Base-by-base conservation (phyloP, 92 coral and sea anemone genomes). In the Blastomussa wellsi region DNA sequence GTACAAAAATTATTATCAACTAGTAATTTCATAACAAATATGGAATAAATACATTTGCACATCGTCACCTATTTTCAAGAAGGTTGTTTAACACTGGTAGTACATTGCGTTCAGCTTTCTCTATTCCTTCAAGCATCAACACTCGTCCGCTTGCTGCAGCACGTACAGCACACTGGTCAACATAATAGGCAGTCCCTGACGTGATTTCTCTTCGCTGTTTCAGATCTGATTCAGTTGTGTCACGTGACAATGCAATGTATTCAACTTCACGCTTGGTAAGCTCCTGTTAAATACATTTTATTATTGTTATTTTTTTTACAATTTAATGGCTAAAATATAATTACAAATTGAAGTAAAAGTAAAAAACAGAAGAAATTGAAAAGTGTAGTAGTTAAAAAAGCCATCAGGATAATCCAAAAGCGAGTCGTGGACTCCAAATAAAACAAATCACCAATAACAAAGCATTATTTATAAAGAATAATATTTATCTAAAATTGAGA, bases 161-260 rank as follows among this genome's bases (percentile, higher is more conserved):
- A 39, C 98, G 91, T 65, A 97, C 99, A 69, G 99, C 98, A 87
- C 99, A 91, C 80, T 97, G 99, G 85, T 97, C 98, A 59, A 97
- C 91, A 69, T 97, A 97, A 84, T 87, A 90, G 0, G 99, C 98
- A 59, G 94, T 91, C 28, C 98, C 94, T 84, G 90, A 77, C 4
- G 82, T 81, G 73, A 97, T 97, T 79, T 97, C 99, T 75, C 99
- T 89, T 76, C 99, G 93, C 85, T 94, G 99, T 62, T 97, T 97
- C 53, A 97, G 84, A 65, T 97, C 99, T 41, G 99, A 92, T 81
- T 97, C 99, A 22, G 99, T 97, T 16, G 99, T 97, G 67, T 97
- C 99, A 33, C 99, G 94, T 57, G 97, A 93, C 71, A 97, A 87
- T 29, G 98, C 94, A 44, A 97, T 87, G 86, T 94, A 97, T 85